Evolutionary conservation across 2,888 invertebrate genomes (phyloP), one percentile per base, ranked within the genome.

Genomic region (Diaprepes abbreviatus): DNA sequence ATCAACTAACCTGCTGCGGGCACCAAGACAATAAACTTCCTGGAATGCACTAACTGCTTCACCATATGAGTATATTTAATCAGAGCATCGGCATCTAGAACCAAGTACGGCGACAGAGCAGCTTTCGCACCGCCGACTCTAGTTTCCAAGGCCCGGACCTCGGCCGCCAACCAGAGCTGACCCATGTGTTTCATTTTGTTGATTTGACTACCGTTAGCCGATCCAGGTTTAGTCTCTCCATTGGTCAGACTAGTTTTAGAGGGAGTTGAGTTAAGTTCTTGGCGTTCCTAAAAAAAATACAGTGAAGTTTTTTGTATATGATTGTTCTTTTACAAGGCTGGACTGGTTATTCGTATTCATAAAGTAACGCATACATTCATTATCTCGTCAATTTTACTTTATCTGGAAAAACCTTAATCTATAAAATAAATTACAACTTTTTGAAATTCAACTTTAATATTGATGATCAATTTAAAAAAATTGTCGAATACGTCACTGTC

Each of bases 11-110:
- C 96, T 79, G 93, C 90, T 79, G 92, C 89, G 2, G 97, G 97
- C 74, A 97, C 91, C 67, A 97, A 89, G 60, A 97, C 89, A 77
- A 97, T 92, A 81, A 96, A 95, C 80, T 93, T 92, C 75, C 92
- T 90, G 14, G 93, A 90, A 75, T 90, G 88, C n/a, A 94, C 90
- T 72, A 97, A 86, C 79, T 93, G 92, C 80, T 94, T 95, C 66
- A 97, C 90, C 73, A 92, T 88, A 24, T 90, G 89, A 74, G 93
- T 89, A 80, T 92, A 91, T 76, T 91, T 89, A 75, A 92, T 91
- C 43, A 96, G 86, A 6, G 92, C 92, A 72, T 92, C 91, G 0
- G 93, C 89, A 84, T 97, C 96, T 1, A 95, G 89, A n/a, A 95
- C 95, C 38, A 97, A 87, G 80, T 96, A 93, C 0, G 96, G 94